These are phyloP conservation scores for Semicossyphus pulcher DNA, from an alignment of 2,113 vertebrate species.

Conservation along the genomic window DNA sequence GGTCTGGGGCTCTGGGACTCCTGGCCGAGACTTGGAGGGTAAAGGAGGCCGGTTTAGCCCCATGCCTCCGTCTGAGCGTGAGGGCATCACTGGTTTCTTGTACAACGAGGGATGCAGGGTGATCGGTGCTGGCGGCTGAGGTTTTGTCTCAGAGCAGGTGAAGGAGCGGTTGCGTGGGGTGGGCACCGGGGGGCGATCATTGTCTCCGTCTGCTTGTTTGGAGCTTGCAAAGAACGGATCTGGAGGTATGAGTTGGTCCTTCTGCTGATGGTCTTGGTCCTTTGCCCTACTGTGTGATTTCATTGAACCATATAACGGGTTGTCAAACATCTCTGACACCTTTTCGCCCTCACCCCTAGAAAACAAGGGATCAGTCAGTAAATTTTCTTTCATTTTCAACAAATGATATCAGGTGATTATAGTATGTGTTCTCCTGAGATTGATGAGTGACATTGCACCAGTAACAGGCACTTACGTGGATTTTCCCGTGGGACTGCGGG, in stretches of 20 bases:
- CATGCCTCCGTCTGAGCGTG: slow-evolving; percentile 85
- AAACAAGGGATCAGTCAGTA: slow-evolving; percentile 6
- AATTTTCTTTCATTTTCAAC: slow-evolving; percentile 7
- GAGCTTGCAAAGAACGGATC: slow-evolving; percentile 71
- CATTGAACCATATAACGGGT: slow-evolving; percentile 92
- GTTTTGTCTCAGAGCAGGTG: slow-evolving; percentile 88
- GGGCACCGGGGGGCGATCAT: slow-evolving; percentile 80
- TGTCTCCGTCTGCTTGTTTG: slow-evolving; percentile 84
- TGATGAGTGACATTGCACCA: background rate
- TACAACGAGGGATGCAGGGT: slow-evolving; percentile 49
- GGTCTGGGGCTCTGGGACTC: slow-evolving; percentile 83
- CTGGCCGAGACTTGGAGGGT: slow-evolving; percentile 86
- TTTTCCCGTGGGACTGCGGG: slow-evolving; percentile 76
- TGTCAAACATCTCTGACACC: slow-evolving; percentile 93
- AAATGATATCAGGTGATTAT: background rate
- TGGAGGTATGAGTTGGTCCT: slow-evolving; percentile 78
- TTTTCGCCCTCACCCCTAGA: slow-evolving; percentile 78
- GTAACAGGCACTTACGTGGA: slow-evolving; percentile 41
- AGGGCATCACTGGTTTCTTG: slow-evolving; percentile 88
- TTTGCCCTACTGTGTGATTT: slow-evolving; percentile 74
- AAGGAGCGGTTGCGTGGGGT: slow-evolving; percentile 88
- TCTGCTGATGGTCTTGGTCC: slow-evolving; percentile 84
- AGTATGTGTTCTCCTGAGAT: background rate
- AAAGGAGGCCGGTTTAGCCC: slow-evolving; percentile 85
- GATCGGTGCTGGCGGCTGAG: background rate